Conservation (phyloP, 2,113 vertebrate genomes). For the Proterorhinus semilunaris region DNA sequence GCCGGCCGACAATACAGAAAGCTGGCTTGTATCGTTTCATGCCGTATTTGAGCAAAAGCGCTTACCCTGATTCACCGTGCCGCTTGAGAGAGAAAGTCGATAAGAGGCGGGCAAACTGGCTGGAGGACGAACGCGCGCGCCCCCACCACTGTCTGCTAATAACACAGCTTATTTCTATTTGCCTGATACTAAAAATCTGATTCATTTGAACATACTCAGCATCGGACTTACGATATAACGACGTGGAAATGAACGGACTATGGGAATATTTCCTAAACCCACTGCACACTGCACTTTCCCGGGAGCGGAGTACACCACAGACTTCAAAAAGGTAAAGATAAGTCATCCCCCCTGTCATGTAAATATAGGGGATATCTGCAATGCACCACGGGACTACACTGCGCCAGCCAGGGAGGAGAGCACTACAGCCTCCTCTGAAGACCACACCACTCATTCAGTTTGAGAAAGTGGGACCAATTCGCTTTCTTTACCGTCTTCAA, state of each 20-base stretch:
- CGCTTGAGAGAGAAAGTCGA: slow-evolving; percentile 53
- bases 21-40: slow-evolving; percentile 61
- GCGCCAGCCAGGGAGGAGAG: slow-evolving; percentile 15
- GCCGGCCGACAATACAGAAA: slow-evolving; percentile 38
- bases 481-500: not conserved
- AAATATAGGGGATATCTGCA: slow-evolving; percentile 43
- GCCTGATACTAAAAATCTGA: too few species aligned
- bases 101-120: slow-evolving; percentile 61
- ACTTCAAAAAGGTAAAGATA: slow-evolving; percentile 38
- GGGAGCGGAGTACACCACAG: not conserved
- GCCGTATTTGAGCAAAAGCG: slow-evolving; percentile 59
- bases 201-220: too few species aligned
- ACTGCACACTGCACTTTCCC: slow-evolving; percentile 10
- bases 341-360: slow-evolving; percentile 26
- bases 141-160: slow-evolving; percentile 30
- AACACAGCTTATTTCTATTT: not conserved
- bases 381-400: slow-evolving; percentile 30
- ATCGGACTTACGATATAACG: too few species aligned
- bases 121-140: slow-evolving; percentile 36
- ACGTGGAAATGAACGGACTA: too few species aligned
- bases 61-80: slow-evolving; percentile 54
- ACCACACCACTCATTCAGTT: not conserved
- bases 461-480: not conserved
- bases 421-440: slow-evolving; percentile 1
- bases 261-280: slow-evolving; percentile 11